phyloP scores from a whole-genome alignment of 2,888 invertebrate genomes.

The Tinea pellionella region DNA sequence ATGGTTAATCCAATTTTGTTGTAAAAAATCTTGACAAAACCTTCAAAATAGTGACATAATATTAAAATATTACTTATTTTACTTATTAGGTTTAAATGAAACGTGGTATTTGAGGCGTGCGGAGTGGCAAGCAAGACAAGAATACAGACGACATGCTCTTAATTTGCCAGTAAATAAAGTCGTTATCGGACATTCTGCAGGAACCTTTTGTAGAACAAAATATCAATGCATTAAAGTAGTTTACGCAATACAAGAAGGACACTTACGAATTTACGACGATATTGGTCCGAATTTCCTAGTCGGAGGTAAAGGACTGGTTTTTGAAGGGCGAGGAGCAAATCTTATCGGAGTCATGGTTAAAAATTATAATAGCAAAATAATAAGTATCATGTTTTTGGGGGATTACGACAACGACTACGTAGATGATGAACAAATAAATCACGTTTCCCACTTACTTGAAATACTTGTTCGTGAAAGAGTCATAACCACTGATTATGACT shows the following conservation, averaged over 20 bases:
- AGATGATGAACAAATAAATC: conserved; percentile 31
- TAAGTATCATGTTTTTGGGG: conserved; percentile 49
- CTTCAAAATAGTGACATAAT: too few relatives aligned
- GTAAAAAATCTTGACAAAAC: too few relatives aligned
- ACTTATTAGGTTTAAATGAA: conserved; percentile 38
- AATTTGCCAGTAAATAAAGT: conserved; percentile 36
- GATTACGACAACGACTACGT: conserved; percentile 32
- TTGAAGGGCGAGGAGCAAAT: conserved; percentile 53
- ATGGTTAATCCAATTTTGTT: too few relatives aligned
- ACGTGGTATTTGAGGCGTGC: conserved; percentile 51
- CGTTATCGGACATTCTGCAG: conserved; percentile 44
- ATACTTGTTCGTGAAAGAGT: conserved; percentile 31
- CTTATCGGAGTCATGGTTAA: conserved; percentile 37
- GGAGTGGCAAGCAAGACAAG: conserved; percentile 50
- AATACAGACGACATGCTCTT: conserved; percentile 30
- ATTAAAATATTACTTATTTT: not conserved
- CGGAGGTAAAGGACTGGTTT: conserved; percentile 41
- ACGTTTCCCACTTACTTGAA: conserved; percentile 34
- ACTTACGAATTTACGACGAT: conserved; percentile 34
- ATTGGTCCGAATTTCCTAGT: conserved; percentile 53
- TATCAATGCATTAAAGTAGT: conserved; percentile 36
- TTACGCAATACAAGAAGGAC: conserved; percentile 34
- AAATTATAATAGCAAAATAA: conserved; percentile 34
- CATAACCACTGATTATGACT: conserved; percentile 29
- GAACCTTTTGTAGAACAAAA: conserved; percentile 29